Base-by-base conservation (phyloP, 2,797 vertebrate species). In the Heteromormyrus szaboi region DNA sequence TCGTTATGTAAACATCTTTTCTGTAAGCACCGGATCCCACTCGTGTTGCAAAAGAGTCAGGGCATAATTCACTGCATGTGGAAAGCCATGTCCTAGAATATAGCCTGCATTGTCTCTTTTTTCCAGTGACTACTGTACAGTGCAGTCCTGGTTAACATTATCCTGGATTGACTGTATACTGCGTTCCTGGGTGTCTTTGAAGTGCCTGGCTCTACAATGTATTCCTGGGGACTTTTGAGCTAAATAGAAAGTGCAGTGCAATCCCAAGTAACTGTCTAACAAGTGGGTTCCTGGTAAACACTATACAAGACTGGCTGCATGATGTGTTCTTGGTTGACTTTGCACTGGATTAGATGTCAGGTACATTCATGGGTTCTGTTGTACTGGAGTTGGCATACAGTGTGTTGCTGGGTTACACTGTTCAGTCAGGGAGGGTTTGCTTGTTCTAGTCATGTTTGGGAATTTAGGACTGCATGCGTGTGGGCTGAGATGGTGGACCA, bases 1-100 rank as follows among this genome's bases (percentile, higher is more conserved):
- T 92, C 84, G 90, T 93, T 93, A 90, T 93, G 92, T 92, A 94
- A 94, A 94, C 93, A 94, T 94, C 92, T 56, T 91, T 92, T 94
- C 89, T 86, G 92, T 93, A 94, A 94, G 93, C 92, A 93, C 93
- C 90, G 91, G 89, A 94, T 94, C 93, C 93, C 94, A 93, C 92
- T 93, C 92, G 92, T 94, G 93, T 93, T 94, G 94, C 93, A 93
- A 94, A 93, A 94, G 92, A 91, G 90, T 92, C 92, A 90, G 92
- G 92, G 91, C 89, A 65, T 88, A 90, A 93, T 91, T 91, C 91
- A 92, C 92, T 92, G 88, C 53, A 90, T 88, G 91, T 90, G 91
- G 91, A 91, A 91, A 90, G 84, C 89, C 46, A 17, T 54, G 76
- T 89, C 87, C 5, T 88, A 89, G 87, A 76, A 91, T 89, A 90